phyloP scores from a whole-genome alignment of 2,888 invertebrate genomes.

The Thecophora atra region DNA sequence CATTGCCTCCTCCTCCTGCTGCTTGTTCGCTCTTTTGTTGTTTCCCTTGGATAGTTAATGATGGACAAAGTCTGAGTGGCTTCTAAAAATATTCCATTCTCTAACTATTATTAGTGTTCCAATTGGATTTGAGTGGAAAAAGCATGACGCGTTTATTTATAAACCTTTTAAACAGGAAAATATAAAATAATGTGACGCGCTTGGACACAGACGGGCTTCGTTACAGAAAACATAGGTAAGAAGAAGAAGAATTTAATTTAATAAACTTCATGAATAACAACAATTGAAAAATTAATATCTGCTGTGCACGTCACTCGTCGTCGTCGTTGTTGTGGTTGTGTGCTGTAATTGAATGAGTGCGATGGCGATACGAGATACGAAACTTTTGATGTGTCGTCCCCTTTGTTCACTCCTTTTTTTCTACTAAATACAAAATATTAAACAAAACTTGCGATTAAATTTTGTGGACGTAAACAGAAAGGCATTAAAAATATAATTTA shows the following conservation, averaged over 20 bases:
- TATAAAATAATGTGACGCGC: slow-evolving; percentile 21
- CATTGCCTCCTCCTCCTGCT: not conserved
- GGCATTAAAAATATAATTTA: too few relatives aligned
- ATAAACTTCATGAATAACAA: slow-evolving; percentile 34
- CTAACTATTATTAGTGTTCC: not conserved
- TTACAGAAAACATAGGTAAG: not conserved
- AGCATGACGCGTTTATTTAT: slow-evolving; percentile 4
- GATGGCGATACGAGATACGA: slow-evolving; percentile 4
- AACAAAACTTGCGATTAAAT: too few relatives aligned
- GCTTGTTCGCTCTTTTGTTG: not conserved
- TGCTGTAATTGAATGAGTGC: slow-evolving; percentile 27
- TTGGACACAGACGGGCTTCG: too few relatives aligned
- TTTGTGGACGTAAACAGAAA: too few relatives aligned
- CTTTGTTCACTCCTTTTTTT: too few relatives aligned
- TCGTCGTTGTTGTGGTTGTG: too few relatives aligned
- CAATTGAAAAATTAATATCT: slow-evolving; percentile 30
- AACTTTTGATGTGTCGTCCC: too few relatives aligned
- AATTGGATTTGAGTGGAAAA: not conserved
- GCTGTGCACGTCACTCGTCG: not conserved
- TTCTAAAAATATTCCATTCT: slow-evolving; percentile 26
- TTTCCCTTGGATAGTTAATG: not conserved
- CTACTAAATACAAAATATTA: too few relatives aligned
- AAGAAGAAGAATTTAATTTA: slow-evolving; percentile 10
- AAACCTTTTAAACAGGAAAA: not conserved
- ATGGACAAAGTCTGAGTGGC: not conserved